Evolutionary conservation across 2,888 invertebrate species (phyloP), one percentile per base, ranked within the genome.

Genomic region (Agrenia bidenticulata): DNA sequence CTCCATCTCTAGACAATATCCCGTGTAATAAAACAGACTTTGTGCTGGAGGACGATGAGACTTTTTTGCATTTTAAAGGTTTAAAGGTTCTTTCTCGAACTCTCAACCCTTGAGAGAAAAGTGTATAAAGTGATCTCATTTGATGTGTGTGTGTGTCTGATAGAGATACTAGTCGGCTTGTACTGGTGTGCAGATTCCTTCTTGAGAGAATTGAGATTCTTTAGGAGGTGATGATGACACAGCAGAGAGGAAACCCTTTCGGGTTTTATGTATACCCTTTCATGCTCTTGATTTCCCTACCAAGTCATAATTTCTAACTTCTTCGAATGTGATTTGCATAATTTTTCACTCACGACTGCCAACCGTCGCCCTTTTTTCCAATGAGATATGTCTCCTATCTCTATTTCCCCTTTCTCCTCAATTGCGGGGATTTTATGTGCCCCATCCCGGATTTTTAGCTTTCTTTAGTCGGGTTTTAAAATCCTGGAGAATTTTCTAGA

Each of bases 261-360:
- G 49, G 60, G 61, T 64, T 60, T 64, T 59, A 61, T 59, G 42
- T 60, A 26, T 64, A 60, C 56, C 23, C 39, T 60, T n/a, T 56
- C 57, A 32, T 41, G 56, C 56, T 63, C 61, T 54, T 61, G 54
- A 63, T 64, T 67, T 67, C 64, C 68, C 61, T 64, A 37, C 51
- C 63, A 67, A 73, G 69, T 75, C 75, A 75, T 75, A 75, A 75
- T 73, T 75, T 70, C 68, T 72, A 69, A 72, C 72, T 74, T 45
- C 45, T 45, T 73, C 73, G 75, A 75, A 73, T 75, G 69, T 66
- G 66, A 75, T 75, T 75, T 75, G 71, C 75, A 75, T 75, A 75
- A 75, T 75, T 75, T 75, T 73, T 75, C 75, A 73, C 75, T 75
- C 73, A 73, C 70, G 73, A 66, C 73, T 73, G 75, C 72, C 73